Conservation (phyloP, 2,797 vertebrate species). For the Spinus olivaceus region DNA sequence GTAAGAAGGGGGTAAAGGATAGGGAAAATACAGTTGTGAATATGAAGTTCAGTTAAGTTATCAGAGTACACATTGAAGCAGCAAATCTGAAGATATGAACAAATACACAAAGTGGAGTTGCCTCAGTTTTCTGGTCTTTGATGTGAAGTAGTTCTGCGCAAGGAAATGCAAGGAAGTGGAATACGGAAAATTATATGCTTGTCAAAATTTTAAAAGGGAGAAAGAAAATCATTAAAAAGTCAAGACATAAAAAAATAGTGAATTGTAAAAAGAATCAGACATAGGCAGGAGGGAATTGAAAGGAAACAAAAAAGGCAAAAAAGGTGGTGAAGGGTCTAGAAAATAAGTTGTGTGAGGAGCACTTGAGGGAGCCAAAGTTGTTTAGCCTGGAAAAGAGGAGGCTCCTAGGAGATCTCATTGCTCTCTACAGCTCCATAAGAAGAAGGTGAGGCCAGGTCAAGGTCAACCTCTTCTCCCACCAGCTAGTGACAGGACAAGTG, state of each 20-base stretch:
- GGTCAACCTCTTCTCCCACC: neutral
- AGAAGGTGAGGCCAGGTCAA: rapidly evolving
- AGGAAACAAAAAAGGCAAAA: neutral
- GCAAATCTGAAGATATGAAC: neutral
- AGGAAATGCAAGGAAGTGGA: neutral
- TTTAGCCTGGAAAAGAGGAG: neutral
- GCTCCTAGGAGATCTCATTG: neutral
- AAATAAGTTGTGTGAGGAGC: neutral
- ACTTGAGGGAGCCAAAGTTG: rapidly evolving
- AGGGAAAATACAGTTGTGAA: neutral
- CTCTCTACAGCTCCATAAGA: neutral
- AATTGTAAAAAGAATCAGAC: neutral
- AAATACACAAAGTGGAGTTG: neutral
- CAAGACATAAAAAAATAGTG: neutral
- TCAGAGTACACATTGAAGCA: neutral
- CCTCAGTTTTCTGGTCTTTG: neutral
- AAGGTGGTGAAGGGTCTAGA: neutral
- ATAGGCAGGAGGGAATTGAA: neutral
- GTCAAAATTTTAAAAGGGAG: neutral
- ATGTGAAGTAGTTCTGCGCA: neutral
- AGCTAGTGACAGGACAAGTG: neutral
- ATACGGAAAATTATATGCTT: neutral
- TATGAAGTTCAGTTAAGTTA: neutral
- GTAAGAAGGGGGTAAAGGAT: neutral
- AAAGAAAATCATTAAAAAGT: neutral